Conservation (phyloP, 2,797 vertebrate genomes). For the Ptychadena robeensis region DNA sequence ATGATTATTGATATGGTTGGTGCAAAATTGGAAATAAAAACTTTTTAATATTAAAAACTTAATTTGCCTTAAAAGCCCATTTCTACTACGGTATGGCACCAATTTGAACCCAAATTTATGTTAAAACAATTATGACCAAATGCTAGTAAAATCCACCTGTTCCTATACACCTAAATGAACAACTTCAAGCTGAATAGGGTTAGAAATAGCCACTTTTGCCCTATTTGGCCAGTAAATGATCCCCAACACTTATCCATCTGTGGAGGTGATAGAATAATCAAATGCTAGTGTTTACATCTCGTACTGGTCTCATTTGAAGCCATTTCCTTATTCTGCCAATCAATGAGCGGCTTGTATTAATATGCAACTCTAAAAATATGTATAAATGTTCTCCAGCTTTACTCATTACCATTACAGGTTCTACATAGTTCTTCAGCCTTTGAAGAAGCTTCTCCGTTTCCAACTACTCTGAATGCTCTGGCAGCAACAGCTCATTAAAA, state of each 20-base stretch:
- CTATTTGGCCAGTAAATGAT: background rate
- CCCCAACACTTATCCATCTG: background rate
- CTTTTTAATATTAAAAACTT: too few relatives aligned
- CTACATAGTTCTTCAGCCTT: background rate
- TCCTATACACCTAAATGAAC: too few relatives aligned
- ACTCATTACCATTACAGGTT: background rate
- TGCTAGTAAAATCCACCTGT: too few relatives aligned
- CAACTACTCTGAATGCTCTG: background rate
- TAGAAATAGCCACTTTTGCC: background rate
- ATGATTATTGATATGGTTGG: too few relatives aligned
- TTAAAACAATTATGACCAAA: too few relatives aligned
- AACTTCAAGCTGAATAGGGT: background rate
- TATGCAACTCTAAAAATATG: background rate
- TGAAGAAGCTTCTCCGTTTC: background rate
- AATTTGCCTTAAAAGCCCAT: too few relatives aligned
- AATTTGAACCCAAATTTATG: too few relatives aligned
- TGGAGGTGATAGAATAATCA: background rate
- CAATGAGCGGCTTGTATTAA: background rate
- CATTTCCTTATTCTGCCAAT: background rate
- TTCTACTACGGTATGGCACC: too few relatives aligned
- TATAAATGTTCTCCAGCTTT: background rate
- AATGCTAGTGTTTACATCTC: background rate
- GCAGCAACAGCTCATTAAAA: constrained; percentile 3
- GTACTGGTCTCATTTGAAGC: background rate
- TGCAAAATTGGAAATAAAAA: too few relatives aligned